Conservation (phyloP, 2,888 invertebrate species). For the Linyphia triangularis region DNA sequence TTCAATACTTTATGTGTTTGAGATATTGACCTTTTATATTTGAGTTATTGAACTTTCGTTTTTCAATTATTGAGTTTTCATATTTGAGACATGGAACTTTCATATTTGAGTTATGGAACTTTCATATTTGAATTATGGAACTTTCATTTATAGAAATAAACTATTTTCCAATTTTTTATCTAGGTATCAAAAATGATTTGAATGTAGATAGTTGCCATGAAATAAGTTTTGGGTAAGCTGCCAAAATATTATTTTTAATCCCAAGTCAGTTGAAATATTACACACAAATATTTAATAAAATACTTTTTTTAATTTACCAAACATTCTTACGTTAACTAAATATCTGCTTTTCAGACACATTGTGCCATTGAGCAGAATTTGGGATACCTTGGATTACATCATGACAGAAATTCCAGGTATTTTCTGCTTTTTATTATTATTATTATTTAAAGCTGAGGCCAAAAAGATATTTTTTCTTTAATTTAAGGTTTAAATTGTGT, state of each 20-base stretch:
- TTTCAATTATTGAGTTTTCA: too few relatives aligned
- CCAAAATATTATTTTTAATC: too few relatives aligned
- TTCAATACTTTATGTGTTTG: too few relatives aligned
- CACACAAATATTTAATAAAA: background rate
- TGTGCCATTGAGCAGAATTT: constrained; percentile 20
- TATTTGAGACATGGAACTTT: too few relatives aligned
- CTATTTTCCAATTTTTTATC: background rate
- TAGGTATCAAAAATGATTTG: constrained; percentile 1
- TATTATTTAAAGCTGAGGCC: background rate
- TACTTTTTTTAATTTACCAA: background rate
- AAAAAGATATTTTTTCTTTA: background rate
- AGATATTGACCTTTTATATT: too few relatives aligned
- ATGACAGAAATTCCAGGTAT: constrained; percentile 45
- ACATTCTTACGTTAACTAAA: background rate
- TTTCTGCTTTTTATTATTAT: background rate
- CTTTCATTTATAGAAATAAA: too few relatives aligned
- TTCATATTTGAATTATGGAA: too few relatives aligned
- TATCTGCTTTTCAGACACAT: constrained; percentile 38
- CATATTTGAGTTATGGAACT: too few relatives aligned
- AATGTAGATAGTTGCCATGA: background rate
- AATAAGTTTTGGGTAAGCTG: constrained; percentile 6
- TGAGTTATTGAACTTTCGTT: too few relatives aligned
- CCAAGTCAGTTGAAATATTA: background rate
- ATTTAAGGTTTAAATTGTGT: background rate
- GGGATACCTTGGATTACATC: constrained; percentile 50